Evolutionary conservation across 2,113 vertebrate genomes (phyloP).

Genomic region (Boulengeromyrus knoepffleri): DNA sequence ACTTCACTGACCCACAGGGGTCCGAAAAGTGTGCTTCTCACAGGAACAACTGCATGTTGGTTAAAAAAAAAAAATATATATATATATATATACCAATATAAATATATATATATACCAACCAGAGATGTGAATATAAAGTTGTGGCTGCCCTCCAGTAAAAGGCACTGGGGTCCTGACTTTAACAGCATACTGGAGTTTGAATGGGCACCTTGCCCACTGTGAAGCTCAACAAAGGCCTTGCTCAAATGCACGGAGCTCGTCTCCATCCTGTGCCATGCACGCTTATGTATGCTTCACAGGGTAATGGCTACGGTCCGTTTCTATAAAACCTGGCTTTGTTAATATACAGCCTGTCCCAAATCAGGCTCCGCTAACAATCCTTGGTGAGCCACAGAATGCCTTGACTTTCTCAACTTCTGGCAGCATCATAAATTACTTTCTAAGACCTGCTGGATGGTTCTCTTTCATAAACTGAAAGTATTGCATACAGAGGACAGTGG

Average conservation of each 20-base stretch:
- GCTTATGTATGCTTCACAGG: neutral
- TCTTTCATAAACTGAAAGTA: neutral
- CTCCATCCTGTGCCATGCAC: neutral
- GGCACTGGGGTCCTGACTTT: neutral
- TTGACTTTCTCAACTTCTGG: neutral
- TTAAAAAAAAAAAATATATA: neutral
- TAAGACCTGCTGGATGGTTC: neutral
- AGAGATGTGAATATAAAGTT: neutral
- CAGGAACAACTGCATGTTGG: neutral
- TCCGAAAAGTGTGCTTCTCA: neutral
- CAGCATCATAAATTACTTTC: conserved; percentile 12
- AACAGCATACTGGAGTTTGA: neutral
- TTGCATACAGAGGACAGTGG: conserved; percentile 22
- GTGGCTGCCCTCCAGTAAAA: neutral
- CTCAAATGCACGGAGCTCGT: neutral
- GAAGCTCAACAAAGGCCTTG: neutral
- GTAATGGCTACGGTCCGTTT: neutral
- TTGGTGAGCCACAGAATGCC: conserved; percentile 7
- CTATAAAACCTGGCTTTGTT: neutral
- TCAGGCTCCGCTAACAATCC: neutral
- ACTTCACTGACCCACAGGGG: neutral
- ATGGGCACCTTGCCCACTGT: neutral
- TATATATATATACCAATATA: neutral
- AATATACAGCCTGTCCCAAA: neutral
- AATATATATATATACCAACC: neutral